Conservation (phyloP, 1,140 invertebrate genomes). For the Drosophila grimshawi region DNA sequence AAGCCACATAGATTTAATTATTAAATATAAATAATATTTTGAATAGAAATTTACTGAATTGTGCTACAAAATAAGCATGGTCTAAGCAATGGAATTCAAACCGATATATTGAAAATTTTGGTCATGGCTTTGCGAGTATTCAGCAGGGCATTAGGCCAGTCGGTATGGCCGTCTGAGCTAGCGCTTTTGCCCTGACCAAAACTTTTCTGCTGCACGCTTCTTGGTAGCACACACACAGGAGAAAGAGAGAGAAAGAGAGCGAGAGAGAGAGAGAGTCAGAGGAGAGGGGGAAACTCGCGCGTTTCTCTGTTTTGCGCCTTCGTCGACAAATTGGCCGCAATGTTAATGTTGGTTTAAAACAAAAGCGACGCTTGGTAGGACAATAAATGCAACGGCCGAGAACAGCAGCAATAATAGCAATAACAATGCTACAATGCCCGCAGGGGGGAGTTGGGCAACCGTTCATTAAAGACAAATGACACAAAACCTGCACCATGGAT, state of each 20-base stretch:
- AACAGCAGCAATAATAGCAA: conserved; percentile 19
- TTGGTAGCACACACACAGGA: conserved; percentile 17
- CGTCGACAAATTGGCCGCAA: conserved; percentile 68
- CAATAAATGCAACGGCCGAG: conserved; percentile 53
- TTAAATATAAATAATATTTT: too few relatives aligned
- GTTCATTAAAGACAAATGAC: conserved; percentile 78
- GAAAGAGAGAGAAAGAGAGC: background rate
- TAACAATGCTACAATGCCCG: conserved; percentile 15
- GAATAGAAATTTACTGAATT: too few relatives aligned
- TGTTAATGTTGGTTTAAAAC: conserved; percentile 73
- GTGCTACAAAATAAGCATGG: too few relatives aligned
- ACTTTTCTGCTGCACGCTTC: conserved; percentile 37
- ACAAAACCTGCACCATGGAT: conserved; percentile 49
- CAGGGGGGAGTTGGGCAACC: conserved; percentile 53
- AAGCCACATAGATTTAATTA: too few relatives aligned
- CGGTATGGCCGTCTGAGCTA: background rate
- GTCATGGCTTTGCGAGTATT: background rate
- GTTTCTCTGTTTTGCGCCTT: conserved; percentile 56
- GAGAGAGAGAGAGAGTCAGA: background rate
- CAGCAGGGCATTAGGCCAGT: background rate
- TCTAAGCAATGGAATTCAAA: too few relatives aligned
- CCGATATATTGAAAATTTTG: too few relatives aligned
- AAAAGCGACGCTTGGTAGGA: conserved; percentile 70
- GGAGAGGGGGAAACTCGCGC: conserved; percentile 17
- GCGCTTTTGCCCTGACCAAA: conserved; percentile 22